Percentiles rank a stretch among this genome's conserved stretches.
Conservation (phyloP, 2,797 vertebrate species). For the Octomys mimax region DNA sequence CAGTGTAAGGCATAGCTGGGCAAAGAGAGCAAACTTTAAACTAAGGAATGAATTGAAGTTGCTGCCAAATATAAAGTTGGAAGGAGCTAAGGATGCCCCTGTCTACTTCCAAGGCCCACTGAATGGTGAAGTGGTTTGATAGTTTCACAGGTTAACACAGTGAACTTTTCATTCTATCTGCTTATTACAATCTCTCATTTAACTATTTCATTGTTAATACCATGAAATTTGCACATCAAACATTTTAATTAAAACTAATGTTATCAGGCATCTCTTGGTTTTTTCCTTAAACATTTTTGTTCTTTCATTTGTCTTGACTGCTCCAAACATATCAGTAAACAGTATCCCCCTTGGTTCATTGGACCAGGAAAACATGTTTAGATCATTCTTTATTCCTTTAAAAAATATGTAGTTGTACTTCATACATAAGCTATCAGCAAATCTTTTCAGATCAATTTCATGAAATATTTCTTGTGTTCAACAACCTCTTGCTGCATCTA, state of each 20-base stretch:
- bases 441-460: conserved; percentile 13
- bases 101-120: conserved; percentile 29
- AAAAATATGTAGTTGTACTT: not conserved
- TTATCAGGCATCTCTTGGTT: not conserved
- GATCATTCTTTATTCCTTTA: not conserved
- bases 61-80: conserved; percentile 78
- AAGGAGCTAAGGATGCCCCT: conserved; percentile 54
- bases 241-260: not conserved
- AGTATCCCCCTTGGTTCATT: not conserved
- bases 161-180: conserved; percentile 40
- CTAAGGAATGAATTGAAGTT: conserved; percentile 64
- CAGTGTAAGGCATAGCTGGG: not conserved
- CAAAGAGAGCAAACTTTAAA: conserved; percentile 75
- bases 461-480: not conserved
- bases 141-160: not conserved
- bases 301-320: not conserved
- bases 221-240: not conserved
- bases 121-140: not conserved
- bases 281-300: conserved; percentile 27
- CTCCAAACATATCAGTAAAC: not conserved
- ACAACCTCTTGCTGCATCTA: not conserved
- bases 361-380: not conserved
- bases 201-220: conserved; percentile 17
- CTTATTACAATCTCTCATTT: not conserved
- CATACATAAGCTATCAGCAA: not conserved